Base-by-base conservation (phyloP, 2,797 vertebrate genomes). In the Karalla daura region DNA sequence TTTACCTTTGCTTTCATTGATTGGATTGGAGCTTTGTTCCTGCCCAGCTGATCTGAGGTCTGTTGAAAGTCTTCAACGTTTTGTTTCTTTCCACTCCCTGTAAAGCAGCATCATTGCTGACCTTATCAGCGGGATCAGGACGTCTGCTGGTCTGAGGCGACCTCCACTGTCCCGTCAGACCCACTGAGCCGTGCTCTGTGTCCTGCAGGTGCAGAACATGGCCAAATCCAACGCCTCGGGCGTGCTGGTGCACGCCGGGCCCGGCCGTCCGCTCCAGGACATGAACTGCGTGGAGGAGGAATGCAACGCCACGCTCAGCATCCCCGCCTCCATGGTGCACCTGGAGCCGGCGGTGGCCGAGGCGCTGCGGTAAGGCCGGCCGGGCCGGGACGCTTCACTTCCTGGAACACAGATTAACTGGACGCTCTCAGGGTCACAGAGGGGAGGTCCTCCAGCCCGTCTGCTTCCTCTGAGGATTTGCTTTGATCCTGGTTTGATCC, bases 291-390 rank as follows among this genome's bases (percentile, higher is more conserved):
- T 36, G 0, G 89, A 55, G 15, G 82, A 76, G 0, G 93, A 95
- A 5, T 95, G 94, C 56, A 32, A 62, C 58, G 64, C 76, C 0
- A 35, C 56, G 1, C 83, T 94, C 28, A 45, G 27, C 46, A 88
- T 95, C 64, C 89, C 93, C 0, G 94, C 93, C n/a, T 55, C 93
- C 76, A 95, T 95, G 93, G 85, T 95, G 70, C 93, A 93, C 44
- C 41, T 61, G 40, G 85, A 93, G 69, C 60, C 61, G 0, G 67
- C 67, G 1, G 92, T 94, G 0, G 46, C 59, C 35, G 61, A 84
- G 52, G 85, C 83, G 4, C 84, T 95, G 0, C 32, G 63, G 94
- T 94, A 83, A 84, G 81, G 4, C 25, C 0, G n/a, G 5, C 5
- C 10, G 23, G 25, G 1, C 8, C 36, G 8, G 21, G 46, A 61